phyloP scores from a whole-genome alignment of 2,888 invertebrate species.

The Polydrusus pterygomalis region DNA sequence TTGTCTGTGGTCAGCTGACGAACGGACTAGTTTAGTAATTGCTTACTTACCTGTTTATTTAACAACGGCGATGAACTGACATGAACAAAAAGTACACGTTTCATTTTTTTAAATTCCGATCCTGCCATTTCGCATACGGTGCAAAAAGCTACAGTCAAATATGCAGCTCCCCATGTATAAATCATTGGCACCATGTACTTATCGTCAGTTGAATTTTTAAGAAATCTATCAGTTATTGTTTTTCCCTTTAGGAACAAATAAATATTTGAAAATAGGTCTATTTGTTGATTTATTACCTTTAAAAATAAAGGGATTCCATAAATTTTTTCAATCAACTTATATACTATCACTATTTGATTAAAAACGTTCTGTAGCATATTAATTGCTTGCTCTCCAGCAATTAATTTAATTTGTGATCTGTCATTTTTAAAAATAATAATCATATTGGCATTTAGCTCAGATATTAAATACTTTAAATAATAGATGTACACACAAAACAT shows the following conservation, averaged over 20 bases:
- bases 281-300: conserved; percentile 56
- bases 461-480: conserved; percentile 19
- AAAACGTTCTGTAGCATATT: conserved; percentile 38
- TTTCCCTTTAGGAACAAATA: conserved; percentile 48
- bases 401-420: neutral
- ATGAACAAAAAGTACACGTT: conserved; percentile 8
- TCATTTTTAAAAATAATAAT: conserved; percentile 2
- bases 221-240: conserved; percentile 12
- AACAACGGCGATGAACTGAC: neutral
- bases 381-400: conserved; percentile 6
- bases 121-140: conserved; percentile 11
- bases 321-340: conserved; percentile 53
- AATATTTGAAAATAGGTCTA: conserved; percentile 57
- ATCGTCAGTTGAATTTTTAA: neutral
- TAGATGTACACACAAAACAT: conserved; percentile 24
- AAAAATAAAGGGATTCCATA: conserved; percentile 58
- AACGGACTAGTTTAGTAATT: neutral
- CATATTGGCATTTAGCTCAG: conserved; percentile 9
- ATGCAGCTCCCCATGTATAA: conserved; percentile 11
- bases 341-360: conserved; percentile 50
- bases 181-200: conserved; percentile 13
- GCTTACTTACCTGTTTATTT: conserved; percentile 31
- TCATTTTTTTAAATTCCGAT: conserved; percentile 28
- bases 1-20: no score
- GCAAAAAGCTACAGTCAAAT: conserved; percentile 14